These are phyloP conservation scores for Diarsia mendica DNA, from an alignment of 2,888 invertebrate species.

Conservation along the genomic window DNA sequence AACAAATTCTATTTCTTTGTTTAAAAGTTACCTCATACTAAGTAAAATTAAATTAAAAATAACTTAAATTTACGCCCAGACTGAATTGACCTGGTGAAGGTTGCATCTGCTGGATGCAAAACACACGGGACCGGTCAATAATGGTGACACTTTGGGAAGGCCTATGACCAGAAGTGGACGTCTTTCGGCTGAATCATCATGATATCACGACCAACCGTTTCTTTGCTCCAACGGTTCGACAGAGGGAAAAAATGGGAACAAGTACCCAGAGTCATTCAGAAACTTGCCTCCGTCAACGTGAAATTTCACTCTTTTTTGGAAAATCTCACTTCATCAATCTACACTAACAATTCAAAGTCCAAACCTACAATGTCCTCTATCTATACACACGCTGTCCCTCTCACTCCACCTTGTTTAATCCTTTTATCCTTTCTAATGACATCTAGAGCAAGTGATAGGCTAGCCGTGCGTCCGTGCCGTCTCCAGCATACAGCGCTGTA, in stretches of 20 bases:
- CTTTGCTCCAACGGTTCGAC: too few relatives aligned
- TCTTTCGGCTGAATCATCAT: too few relatives aligned
- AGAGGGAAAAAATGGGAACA: too few relatives aligned
- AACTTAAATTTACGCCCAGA: background rate
- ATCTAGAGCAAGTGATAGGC: constrained; percentile 40
- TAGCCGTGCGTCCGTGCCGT: constrained; percentile 23
- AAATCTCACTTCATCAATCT: constrained; percentile 2
- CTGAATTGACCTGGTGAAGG: too few relatives aligned
- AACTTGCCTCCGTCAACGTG: background rate
- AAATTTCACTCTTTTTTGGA: background rate
- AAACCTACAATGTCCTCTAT: background rate
- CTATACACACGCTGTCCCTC: constrained; percentile 7
- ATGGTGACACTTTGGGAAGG: too few relatives aligned
- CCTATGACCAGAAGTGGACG: too few relatives aligned
- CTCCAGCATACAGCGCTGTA: constrained; percentile 32
- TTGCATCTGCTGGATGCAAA: too few relatives aligned
- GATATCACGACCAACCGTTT: too few relatives aligned
- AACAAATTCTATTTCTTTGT: background rate
- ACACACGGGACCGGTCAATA: too few relatives aligned
- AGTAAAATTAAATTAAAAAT: background rate
- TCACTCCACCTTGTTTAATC: constrained; percentile 31
- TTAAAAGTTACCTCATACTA: background rate
- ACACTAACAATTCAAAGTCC: background rate
- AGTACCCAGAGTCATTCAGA: background rate
- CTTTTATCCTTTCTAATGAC: constrained; percentile 48